Evolutionary conservation across 2,797 vertebrate species (phyloP).

Genomic region (Danio kyathit): DNA sequence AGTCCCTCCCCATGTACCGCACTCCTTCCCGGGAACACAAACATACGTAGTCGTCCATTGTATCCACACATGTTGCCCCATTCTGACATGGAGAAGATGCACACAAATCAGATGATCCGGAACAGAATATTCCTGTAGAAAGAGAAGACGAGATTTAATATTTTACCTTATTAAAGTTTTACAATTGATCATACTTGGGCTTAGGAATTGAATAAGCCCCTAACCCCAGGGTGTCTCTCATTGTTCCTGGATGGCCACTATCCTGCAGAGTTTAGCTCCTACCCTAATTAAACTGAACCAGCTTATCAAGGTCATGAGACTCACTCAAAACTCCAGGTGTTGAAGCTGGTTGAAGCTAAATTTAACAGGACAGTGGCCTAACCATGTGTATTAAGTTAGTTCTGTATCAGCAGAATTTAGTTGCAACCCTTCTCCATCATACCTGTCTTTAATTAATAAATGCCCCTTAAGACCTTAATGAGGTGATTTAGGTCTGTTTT

Average conservation of each 20-base stretch:
- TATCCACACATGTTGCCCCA: constrained; percentile 82
- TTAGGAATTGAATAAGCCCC: background rate
- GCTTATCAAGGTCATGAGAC: no score
- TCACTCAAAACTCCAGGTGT: no score
- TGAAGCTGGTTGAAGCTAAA: no score
- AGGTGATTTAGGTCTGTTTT: no score
- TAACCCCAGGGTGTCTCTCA: no score
- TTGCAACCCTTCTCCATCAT: no score
- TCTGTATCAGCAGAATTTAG: no score
- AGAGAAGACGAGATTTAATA: constrained; percentile 42
- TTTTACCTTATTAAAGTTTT: background rate
- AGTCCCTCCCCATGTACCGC: constrained; percentile 81
- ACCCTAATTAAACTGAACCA: no score
- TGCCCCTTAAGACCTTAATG: no score
- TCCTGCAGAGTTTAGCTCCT: no score
- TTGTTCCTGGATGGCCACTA: no score
- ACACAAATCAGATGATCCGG: constrained; percentile 78
- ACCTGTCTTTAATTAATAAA: no score
- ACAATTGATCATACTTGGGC: background rate
- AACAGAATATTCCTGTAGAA: constrained; percentile 80
- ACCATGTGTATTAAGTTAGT: background rate
- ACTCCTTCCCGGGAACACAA: constrained; percentile 75
- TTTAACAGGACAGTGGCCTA: background rate
- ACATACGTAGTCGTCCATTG: constrained; percentile 83
- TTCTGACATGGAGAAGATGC: constrained; percentile 84